A percentile compares a stretch with the other conserved stretches of the same genome.
Evolutionary conservation across 1,140 invertebrate species (phyloP).

Genomic region (Spodoptera litura): DNA sequence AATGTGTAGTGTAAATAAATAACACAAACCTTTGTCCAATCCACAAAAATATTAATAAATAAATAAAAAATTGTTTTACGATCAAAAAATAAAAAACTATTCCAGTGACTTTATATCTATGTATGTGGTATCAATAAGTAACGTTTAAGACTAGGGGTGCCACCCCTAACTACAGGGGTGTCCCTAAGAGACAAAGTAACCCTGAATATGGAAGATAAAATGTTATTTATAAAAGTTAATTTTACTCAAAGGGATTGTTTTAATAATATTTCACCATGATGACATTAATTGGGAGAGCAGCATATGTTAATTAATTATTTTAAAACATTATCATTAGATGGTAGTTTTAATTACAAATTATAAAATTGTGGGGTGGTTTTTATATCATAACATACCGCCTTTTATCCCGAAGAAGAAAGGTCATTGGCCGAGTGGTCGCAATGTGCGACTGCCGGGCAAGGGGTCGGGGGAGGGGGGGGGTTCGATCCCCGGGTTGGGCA

Average conservation of each 20-base stretch:
- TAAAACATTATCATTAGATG: slow-evolving; percentile 14
- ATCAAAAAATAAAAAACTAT: background rate
- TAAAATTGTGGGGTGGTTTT: background rate
- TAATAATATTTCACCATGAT: slow-evolving; percentile 49
- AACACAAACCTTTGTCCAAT: no score
- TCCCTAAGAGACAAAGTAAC: slow-evolving; percentile 44
- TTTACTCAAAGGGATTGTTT: slow-evolving; percentile 48
- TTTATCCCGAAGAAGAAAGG: no score
- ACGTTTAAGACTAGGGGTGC: slow-evolving; percentile 42
- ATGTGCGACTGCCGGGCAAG: no score
- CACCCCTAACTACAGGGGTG: slow-evolving; percentile 43
- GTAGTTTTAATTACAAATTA: slow-evolving; percentile 9
- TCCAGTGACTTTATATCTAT: slow-evolving; percentile 6
- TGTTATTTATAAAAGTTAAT: slow-evolving; percentile 61
- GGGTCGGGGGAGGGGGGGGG: no score
- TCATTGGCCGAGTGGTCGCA: no score
- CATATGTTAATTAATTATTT: slow-evolving; percentile 29
- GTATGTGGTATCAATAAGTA: background rate
- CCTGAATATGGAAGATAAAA: slow-evolving; percentile 60
- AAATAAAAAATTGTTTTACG: no score
- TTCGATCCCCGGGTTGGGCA: no score
- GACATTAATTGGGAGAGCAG: slow-evolving; percentile 8
- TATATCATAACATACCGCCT: no score
- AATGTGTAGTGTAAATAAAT: no score
- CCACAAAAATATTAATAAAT: no score